These are phyloP conservation scores for Lepilemur ruficaudatus DNA, from an alignment of 2,797 vertebrate genomes.

Conservation along the genomic window DNA sequence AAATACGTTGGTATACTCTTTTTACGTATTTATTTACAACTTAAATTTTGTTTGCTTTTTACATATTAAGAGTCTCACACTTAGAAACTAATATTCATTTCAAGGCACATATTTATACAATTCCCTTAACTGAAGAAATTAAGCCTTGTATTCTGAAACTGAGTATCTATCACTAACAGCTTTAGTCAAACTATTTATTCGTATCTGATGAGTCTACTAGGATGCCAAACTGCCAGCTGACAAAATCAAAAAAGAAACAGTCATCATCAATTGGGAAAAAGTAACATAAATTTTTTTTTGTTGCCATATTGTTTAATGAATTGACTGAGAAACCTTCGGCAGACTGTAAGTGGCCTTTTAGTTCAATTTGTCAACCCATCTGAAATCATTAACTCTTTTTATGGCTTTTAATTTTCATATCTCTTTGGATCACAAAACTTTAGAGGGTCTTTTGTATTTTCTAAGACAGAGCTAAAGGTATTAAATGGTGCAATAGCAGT, in stretches of 20 bases:
- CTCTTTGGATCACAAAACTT: conserved; percentile 32
- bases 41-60: conserved; percentile 47
- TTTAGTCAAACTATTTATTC: conserved; percentile 24
- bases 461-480: conserved; percentile 22
- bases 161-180: conserved; percentile 5
- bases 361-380: conserved; percentile 28
- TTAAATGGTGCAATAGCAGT: conserved; percentile 9
- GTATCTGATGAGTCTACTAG: neutral
- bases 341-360: neutral
- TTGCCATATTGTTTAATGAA: conserved; percentile 42
- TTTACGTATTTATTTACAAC: conserved; percentile 44
- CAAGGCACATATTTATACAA: neutral
- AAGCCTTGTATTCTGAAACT: conserved; percentile 40
- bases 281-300: neutral
- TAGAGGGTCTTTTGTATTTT: conserved; percentile 36
- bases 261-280: neutral
- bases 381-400: conserved; percentile 32
- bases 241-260: neutral
- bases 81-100: conserved; percentile 36
- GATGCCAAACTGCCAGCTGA: neutral
- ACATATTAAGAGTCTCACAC: neutral
- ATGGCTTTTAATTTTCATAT: conserved; percentile 58
- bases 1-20: neutral
- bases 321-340: conserved; percentile 13
- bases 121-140: conserved; percentile 43